Percentiles rank a stretch among this genome's conserved stretches.
phyloP scores from a whole-genome alignment of 2,888 invertebrate genomes.

The Noctuana brunneofusca region DNA sequence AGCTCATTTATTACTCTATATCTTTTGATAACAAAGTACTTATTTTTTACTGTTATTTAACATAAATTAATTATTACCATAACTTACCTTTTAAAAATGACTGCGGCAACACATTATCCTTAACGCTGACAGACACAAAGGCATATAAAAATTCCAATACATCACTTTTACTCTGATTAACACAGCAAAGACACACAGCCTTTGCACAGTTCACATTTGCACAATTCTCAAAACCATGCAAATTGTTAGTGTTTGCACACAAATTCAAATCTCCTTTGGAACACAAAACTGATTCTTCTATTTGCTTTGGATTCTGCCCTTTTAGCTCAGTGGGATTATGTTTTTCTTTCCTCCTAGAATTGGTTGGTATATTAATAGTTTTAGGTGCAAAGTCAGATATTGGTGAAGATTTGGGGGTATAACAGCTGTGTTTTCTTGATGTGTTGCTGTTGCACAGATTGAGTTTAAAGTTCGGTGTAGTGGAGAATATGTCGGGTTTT shows the following conservation, averaged over 20 bases:
- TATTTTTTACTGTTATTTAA: background rate
- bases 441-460: constrained; percentile 43
- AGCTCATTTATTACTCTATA: background rate
- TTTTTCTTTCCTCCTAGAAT: constrained; percentile 1
- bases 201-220: constrained; percentile 3
- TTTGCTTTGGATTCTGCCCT: background rate
- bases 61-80: background rate
- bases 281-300: background rate
- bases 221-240: background rate
- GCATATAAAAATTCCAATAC: constrained; percentile 69
- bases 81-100: constrained; percentile 67
- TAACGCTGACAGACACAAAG: constrained; percentile 69
- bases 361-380: background rate
- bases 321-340: background rate
- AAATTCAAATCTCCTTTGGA: background rate
- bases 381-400: constrained; percentile 21
- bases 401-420: constrained; percentile 45
- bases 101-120: constrained; percentile 65
- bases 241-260: background rate
- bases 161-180: constrained; percentile 41
- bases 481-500: constrained; percentile 69
- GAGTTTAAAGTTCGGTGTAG: constrained; percentile 47
- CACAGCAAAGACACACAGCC: constrained; percentile 51
- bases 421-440: constrained; percentile 52
- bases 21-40: background rate